Conservation (phyloP, 2,888 invertebrate genomes). For the Athalia rosae region DNA sequence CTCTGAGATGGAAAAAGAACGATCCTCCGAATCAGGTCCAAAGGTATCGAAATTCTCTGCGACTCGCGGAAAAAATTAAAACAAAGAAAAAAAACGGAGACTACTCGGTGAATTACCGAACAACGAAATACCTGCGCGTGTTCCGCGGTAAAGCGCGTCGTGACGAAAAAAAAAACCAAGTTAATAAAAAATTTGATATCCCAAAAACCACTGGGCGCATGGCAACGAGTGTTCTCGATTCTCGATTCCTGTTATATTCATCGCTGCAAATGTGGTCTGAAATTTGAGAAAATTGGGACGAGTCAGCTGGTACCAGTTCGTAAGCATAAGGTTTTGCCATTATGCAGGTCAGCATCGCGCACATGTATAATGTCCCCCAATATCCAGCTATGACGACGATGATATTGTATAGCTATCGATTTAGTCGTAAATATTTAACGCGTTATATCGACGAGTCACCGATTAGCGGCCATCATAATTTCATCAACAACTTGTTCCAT, state of each 20-base stretch:
- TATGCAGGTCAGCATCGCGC: slow-evolving; percentile 4
- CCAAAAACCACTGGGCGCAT: neutral
- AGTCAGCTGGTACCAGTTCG: neutral
- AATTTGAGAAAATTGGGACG: slow-evolving; percentile 32
- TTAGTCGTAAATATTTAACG: neutral
- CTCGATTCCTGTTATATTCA: neutral
- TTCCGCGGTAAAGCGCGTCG: neutral
- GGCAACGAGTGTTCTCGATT: neutral
- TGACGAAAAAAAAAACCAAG: neutral
- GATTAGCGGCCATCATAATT: neutral
- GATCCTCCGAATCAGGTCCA: too few species aligned
- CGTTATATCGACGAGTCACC: neutral
- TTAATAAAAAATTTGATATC: neutral
- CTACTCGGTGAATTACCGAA: neutral
- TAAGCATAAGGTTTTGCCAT: slow-evolving; percentile 1
- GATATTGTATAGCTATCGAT: too few species aligned
- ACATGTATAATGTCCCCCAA: too few species aligned
- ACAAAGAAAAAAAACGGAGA: too few species aligned
- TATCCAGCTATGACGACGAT: too few species aligned
- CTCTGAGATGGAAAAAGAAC: too few species aligned
- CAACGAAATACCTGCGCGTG: neutral
- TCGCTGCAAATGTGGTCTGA: neutral
- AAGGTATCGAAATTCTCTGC: too few species aligned
- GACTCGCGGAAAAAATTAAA: too few species aligned
- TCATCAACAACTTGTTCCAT: slow-evolving; percentile 2